Conservation (phyloP, 2,888 invertebrate species). For the Dendrolimus houi region DNA sequence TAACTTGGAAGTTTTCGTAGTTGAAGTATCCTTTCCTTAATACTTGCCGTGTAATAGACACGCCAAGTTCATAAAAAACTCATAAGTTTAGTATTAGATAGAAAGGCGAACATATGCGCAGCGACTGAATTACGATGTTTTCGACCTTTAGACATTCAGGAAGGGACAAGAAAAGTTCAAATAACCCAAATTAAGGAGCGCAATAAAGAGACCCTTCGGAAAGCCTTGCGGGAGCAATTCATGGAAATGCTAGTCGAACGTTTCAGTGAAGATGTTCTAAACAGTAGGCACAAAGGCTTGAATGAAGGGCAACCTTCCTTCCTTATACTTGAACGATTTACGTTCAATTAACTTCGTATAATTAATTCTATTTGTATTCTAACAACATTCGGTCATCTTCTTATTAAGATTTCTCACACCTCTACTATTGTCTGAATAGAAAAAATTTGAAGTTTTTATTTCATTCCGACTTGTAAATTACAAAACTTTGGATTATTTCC, state of each 20-base stretch:
- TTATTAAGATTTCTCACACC: too few species aligned
- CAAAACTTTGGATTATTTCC: too few species aligned
- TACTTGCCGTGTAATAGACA: conserved; percentile 1
- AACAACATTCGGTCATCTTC: too few species aligned
- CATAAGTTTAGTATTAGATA: conserved; percentile 30
- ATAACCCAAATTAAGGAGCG: conserved; percentile 60
- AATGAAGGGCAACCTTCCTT: conserved; percentile 28
- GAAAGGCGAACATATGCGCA: conserved; percentile 24
- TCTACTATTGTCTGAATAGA: too few species aligned
- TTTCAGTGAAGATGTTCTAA: conserved; percentile 46
- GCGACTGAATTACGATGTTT: conserved; percentile 37
- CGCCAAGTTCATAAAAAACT: conserved; percentile 17
- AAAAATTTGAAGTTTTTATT: too few species aligned
- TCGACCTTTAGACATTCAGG: conserved; percentile 37
- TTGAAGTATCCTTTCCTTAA: neutral
- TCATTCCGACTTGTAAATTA: neutral
- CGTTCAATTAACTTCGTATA: conserved; percentile 7
- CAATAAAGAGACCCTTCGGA: conserved; percentile 58
- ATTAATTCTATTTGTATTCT: too few species aligned
- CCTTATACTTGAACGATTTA: conserved; percentile 21
- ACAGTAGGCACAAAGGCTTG: conserved; percentile 40
- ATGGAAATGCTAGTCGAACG: conserved; percentile 51
- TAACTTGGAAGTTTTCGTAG: too few species aligned
- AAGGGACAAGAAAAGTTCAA: conserved; percentile 56
- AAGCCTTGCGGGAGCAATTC: conserved; percentile 59